Evolutionary conservation across 2,888 invertebrate species (phyloP), one percentile per base, ranked within the genome.

Genomic region (Ypsolopha sequella): DNA sequence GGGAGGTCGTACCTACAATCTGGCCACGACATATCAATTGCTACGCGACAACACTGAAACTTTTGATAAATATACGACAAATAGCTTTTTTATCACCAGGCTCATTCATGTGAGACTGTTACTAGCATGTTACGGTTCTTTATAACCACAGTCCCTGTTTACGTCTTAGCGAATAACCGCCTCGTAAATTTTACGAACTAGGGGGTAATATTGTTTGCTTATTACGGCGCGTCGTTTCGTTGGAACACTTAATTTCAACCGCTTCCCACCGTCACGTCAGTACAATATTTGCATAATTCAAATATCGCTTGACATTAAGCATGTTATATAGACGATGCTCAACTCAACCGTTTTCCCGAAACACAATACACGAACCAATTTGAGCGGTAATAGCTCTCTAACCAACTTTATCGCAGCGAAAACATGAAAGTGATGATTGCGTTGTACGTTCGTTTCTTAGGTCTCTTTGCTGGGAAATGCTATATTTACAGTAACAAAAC

Each of bases 101-200:
- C 61, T 62, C 24, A 24, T 24, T 24, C 24, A 24, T 24, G 24
- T 24, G 24, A 24, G 24, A 24, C 24, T 24, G 58, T 59, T 61
- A 65, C 66, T 68, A 63, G 62, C 60, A 56, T 64, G 64, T 66
- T 63, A 67, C 62, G 60, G 67, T 65, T 58, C 55, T 55, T 65
- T 68, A 68, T 62, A 64, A 63, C 62, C 63, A 63, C 56, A 60
- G 59, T 64, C 59, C 60, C 65, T 67, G 73, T 77, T 79, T 75
- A 78, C 70, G 68, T 68, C 71, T 68, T 68, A 57, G 61, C 65
- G 66, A 73, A 80, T 76, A 80, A 81, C 74, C 73, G 67, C 70
- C 64, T 73, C 75, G 70, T 80, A 79, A 78, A 80, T 75, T 80
- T 80, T 75, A 76, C 73, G 74, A 73, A 76, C 73, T 70, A 67